These are phyloP conservation scores for Coregonus clupeaformis DNA, from an alignment of 2,113 vertebrate species.

Conservation along the genomic window DNA sequence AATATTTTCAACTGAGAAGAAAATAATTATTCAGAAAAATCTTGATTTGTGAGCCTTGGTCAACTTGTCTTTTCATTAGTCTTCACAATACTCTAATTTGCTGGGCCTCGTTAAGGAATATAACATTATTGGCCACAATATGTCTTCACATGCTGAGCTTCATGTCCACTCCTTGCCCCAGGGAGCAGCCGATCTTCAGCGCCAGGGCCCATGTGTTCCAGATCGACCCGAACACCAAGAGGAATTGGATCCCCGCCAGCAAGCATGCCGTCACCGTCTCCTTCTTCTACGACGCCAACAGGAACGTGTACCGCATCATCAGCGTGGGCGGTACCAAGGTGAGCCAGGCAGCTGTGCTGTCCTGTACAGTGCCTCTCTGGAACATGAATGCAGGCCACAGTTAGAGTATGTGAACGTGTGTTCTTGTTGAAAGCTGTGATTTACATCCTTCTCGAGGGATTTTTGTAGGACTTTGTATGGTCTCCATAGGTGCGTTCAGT, in stretches of 20 bases:
- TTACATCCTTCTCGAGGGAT: neutral
- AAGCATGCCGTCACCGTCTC: conserved; percentile 94
- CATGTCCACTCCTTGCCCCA: conserved; percentile 47
- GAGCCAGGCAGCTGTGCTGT: conserved; percentile 28
- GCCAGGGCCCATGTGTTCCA: conserved; percentile 95
- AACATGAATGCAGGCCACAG: neutral
- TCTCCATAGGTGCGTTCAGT: neutral
- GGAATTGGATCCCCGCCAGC: conserved; percentile 96
- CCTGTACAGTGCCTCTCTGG: neutral
- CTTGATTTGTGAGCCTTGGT: too few relatives aligned
- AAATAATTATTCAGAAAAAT: too few relatives aligned
- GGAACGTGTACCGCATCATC: conserved; percentile 95
- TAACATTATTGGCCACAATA: too few relatives aligned
- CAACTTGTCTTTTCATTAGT: too few relatives aligned
- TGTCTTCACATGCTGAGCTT: neutral
- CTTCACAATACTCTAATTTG: too few relatives aligned
- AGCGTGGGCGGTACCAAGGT: conserved; percentile 97
- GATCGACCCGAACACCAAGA: conserved; percentile 91
- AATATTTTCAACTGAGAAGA: too few relatives aligned
- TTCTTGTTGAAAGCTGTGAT: neutral
- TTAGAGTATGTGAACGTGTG: neutral
- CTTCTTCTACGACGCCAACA: conserved; percentile 91
- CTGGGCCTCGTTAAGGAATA: too few relatives aligned
- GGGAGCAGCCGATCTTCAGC: conserved; percentile 98
- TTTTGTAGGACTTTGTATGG: neutral